These are phyloP conservation scores for Harpegnathos saltator DNA, from an alignment of 1,140 invertebrate species.

Conservation along the genomic window DNA sequence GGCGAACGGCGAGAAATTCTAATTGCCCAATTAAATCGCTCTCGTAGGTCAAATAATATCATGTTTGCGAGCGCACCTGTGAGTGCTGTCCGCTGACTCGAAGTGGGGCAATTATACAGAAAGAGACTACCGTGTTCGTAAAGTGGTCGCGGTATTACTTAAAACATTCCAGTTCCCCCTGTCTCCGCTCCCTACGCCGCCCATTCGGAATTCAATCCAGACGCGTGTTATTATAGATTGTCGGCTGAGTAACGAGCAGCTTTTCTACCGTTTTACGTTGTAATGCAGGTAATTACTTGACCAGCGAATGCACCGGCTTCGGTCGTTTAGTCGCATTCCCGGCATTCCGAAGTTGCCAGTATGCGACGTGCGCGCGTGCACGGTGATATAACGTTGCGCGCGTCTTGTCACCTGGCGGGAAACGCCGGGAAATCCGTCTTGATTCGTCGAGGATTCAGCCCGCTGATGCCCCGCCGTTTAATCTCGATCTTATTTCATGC, in stretches of 20 bases:
- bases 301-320: slow-evolving; percentile 29
- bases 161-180: background rate
- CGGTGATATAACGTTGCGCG: slow-evolving; percentile 28
- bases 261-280: slow-evolving; percentile 13
- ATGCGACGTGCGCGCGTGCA: background rate
- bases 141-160: background rate
- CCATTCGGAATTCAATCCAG: slow-evolving; percentile 24
- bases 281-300: slow-evolving; percentile 50
- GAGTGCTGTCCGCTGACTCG: too few relatives aligned
- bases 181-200: too few relatives aligned
- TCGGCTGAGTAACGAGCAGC: slow-evolving; percentile 30
- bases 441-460: slow-evolving; percentile 15
- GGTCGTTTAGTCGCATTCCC: slow-evolving; percentile 53
- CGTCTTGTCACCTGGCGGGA: slow-evolving; percentile 23
- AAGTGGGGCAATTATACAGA: background rate
- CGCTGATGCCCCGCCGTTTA: slow-evolving; percentile 10
- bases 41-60: too few relatives aligned
- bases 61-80: too few relatives aligned
- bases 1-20: too few relatives aligned
- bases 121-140: background rate
- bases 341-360: slow-evolving; percentile 12
- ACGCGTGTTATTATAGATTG: slow-evolving; percentile 38
- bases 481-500: slow-evolving; percentile 22
- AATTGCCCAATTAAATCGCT: too few relatives aligned
- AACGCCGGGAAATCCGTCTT: slow-evolving; percentile 27